Evolutionary conservation across 1,140 invertebrate species (phyloP), one percentile per base, ranked within the genome.

Genomic region (Diploscapter pachys): DNA sequence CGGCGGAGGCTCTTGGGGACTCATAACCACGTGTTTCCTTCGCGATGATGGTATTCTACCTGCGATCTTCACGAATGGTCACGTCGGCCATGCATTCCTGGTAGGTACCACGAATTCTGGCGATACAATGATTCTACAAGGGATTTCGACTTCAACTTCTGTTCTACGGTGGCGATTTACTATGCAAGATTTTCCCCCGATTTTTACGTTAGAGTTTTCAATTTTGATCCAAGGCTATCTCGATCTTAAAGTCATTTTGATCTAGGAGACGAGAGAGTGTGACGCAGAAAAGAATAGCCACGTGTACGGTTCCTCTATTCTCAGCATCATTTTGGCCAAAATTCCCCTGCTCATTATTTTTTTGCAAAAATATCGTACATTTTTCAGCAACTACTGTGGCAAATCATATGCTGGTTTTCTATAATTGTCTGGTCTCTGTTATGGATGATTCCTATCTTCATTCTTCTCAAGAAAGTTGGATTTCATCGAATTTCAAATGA

Each of bases 1-100:
- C 73, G 89, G 89, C 8, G 89, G 89, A 11, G 89, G 89, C 3
- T 73, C 87, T 4, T 89, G 88, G 87, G 89, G 89, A 4, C 81
- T 90, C 3, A 82, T 90, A 5, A 83, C 73, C 66, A 56, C 76
- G 59, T 79, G 74, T 63, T 77, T 76, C 9, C 54, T 79, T 53
- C 51, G 68, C 62, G 76, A 80, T 8, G 66, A 68, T 9, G 79
- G 78, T n/a, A 73, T 82, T 5, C 63, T 61, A 3, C 80, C 80
- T n/a, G 74, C 78, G 48, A 52, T 79, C 52, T 71, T 62, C 64
- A 59, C 3, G 67, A 56, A 48, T 51, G 57, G 31, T 53, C n/a
- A 13, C 49, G 48, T 79, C 50, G 56, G 61, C n/a, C 71, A 81
- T 62, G 73, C 77, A 5, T 81, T 81, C 64, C 71, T 73, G 11